A percentile compares a stretch with the other conserved stretches of the same genome.
phyloP scores from a whole-genome alignment of 2,888 invertebrate species.

The Drosophila trichaetosa region DNA sequence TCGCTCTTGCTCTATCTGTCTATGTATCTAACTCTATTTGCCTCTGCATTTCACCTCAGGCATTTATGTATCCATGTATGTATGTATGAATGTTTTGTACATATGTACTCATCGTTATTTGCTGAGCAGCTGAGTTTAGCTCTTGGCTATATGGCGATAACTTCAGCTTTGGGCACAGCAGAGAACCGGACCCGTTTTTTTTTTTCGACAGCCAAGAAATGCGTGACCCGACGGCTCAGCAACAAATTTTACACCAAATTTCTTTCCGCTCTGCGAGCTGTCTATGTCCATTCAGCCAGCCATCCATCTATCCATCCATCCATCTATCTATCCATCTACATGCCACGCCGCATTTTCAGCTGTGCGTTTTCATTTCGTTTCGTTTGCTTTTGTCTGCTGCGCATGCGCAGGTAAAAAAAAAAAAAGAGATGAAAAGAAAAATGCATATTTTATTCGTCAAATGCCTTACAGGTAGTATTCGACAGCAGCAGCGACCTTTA shows the following conservation, averaged over 20 bases:
- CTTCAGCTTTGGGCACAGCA: conserved; percentile 7
- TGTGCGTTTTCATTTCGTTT: conserved; percentile 48
- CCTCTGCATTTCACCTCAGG: conserved; percentile 63
- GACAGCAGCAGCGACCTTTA: conserved; percentile 32
- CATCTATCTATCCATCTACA: conserved; percentile 44
- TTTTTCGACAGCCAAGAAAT: conserved; percentile 45
- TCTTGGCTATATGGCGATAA: conserved; percentile 5
- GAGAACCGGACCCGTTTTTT: conserved; percentile 28
- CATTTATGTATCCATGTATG: conserved; percentile 39
- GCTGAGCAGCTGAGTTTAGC: conserved; percentile 56
- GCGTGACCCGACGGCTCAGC: conserved; percentile 63
- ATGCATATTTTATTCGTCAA: conserved; percentile 58
- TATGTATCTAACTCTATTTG: conserved; percentile 23
- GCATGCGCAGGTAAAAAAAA: conserved; percentile 44
- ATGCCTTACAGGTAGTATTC: conserved; percentile 35
- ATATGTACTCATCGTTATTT: conserved; percentile 51
- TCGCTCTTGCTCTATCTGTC: conserved; percentile 8
- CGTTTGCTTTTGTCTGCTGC: conserved; percentile 52
- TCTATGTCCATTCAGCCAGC: conserved; percentile 28
- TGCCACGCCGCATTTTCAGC: conserved; percentile 43
- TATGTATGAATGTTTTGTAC: not conserved
- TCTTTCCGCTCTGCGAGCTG: conserved; percentile 56
- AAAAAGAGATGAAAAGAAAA: not conserved
- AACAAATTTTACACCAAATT: conserved; percentile 71
- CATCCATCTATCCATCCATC: conserved; percentile 31